These are phyloP conservation scores for Dromococcyx pavoninus DNA, from an alignment of 2,797 vertebrate species.

Conservation along the genomic window DNA sequence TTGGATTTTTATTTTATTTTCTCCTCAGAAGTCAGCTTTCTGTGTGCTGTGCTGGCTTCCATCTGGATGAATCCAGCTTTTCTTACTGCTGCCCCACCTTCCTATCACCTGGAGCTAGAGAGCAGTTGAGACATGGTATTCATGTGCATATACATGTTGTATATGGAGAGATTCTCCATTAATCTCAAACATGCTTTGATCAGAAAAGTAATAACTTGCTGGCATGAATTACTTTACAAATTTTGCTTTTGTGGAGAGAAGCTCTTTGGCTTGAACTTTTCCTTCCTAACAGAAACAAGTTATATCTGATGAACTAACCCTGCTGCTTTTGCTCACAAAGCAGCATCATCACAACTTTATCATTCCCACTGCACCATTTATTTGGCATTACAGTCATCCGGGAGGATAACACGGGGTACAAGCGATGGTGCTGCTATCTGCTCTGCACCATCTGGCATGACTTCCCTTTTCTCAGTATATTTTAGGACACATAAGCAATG, in stretches of 20 bases:
- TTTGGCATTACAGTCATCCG: background rate
- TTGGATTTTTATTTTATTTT: background rate
- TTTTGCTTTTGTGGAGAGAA: slow-evolving; percentile 24
- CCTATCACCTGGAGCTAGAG: slow-evolving; percentile 39
- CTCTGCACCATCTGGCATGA: background rate
- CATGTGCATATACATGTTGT: background rate
- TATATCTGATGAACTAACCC: slow-evolving; percentile 3
- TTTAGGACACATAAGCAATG: background rate
- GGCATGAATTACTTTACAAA: slow-evolving; percentile 40
- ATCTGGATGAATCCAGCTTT: background rate
- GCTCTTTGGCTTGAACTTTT: slow-evolving; percentile 21
- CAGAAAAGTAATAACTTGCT: slow-evolving; percentile 25
- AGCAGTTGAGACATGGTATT: background rate
- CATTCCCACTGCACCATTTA: background rate
- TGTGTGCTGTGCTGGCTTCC: background rate
- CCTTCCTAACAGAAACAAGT: slow-evolving; percentile 24
- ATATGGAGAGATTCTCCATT: background rate
- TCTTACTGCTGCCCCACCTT: background rate
- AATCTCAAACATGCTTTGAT: slow-evolving; percentile 39
- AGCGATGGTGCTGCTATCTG: background rate
- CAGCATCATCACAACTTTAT: background rate
- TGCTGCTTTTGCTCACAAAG: slow-evolving; percentile 7
- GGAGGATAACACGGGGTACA: background rate
- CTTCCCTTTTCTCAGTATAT: background rate
- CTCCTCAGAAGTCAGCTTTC: background rate